Evolutionary conservation across 2,888 invertebrate genomes (phyloP).

Genomic region (Alentia gelatinosa): DNA sequence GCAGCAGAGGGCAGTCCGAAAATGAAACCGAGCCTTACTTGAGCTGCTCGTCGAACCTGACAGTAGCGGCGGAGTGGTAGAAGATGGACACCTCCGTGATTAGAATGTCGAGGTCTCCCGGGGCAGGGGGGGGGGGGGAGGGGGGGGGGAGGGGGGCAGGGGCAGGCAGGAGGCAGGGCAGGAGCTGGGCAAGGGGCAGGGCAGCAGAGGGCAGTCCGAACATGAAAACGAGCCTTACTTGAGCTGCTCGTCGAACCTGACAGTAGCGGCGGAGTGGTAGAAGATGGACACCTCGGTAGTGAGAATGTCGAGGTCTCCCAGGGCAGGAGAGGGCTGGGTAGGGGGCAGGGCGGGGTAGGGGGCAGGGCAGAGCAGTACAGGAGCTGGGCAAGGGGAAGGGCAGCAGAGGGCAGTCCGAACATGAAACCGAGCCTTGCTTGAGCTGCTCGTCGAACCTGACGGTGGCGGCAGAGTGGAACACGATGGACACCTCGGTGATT

Average conservation of each 20-base stretch:
- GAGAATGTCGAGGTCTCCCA: conserved; percentile 84
- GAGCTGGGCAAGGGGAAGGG: no score
- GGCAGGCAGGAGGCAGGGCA: no score
- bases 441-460: conserved; percentile 91
- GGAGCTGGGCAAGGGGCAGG: no score
- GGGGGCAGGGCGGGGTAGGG: no score
- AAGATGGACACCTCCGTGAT: conserved; percentile 89
- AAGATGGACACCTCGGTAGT: conserved; percentile 89
- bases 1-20: background rate
- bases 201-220: background rate
- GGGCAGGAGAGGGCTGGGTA: no score
- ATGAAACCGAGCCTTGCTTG: conserved; percentile 82
- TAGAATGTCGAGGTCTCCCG: conserved; percentile 84
- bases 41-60: conserved; percentile 90
- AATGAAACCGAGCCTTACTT: conserved; percentile 82
- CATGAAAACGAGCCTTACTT: conserved; percentile 82
- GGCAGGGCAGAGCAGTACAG: no score
- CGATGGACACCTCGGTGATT: conserved; percentile 87
- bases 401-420: background rate
- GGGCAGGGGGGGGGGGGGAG: no score
- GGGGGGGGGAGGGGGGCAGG: no score
- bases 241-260: conserved; percentile 90
- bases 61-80: conserved; percentile 95
- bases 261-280: conserved; percentile 95
- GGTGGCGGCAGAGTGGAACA: conserved; percentile 96